A percentile compares a stretch with the other conserved stretches of the same genome.
Evolutionary conservation across 53 echinoderm and acorn worm species (phyloP).

Genomic region (Echinometra lucunter): DNA sequence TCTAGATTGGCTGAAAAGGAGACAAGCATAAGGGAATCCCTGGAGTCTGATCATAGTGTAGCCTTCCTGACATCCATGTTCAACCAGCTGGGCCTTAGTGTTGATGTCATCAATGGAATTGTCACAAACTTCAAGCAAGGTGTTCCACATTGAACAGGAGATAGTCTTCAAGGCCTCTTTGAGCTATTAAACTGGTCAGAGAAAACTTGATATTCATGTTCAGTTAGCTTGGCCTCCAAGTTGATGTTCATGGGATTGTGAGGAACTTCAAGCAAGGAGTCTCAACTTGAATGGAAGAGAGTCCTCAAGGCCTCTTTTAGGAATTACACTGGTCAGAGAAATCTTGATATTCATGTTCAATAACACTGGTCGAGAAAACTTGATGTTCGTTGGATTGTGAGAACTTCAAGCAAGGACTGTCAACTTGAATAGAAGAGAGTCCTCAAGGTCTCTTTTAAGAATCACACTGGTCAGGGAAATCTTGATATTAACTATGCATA

Average conservation of each 20-base stretch:
- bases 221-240: not conserved
- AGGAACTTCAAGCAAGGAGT: conserved; percentile 35
- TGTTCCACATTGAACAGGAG: not conserved
- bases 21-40: not conserved
- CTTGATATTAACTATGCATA: too few relatives aligned
- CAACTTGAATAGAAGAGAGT: not conserved
- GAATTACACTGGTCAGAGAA: not conserved
- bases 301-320: not conserved
- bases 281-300: not conserved
- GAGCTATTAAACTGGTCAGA: not conserved
- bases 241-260: not conserved
- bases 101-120: not conserved
- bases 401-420: conserved; percentile 30
- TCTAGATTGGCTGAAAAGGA: conserved; percentile 54
- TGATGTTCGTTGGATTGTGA: not conserved
- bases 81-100: conserved; percentile 28
- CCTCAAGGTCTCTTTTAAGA: not conserved
- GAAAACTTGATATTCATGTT: not conserved
- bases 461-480: not conserved
- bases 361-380: not conserved
- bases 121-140: conserved; percentile 18
- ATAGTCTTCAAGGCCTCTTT: not conserved
- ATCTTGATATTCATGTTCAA: not conserved
- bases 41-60: conserved; percentile 3
- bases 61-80: conserved; percentile 59